These are phyloP conservation scores for Phortica variegata DNA, from an alignment of 1,140 invertebrate genomes.

Conservation along the genomic window DNA sequence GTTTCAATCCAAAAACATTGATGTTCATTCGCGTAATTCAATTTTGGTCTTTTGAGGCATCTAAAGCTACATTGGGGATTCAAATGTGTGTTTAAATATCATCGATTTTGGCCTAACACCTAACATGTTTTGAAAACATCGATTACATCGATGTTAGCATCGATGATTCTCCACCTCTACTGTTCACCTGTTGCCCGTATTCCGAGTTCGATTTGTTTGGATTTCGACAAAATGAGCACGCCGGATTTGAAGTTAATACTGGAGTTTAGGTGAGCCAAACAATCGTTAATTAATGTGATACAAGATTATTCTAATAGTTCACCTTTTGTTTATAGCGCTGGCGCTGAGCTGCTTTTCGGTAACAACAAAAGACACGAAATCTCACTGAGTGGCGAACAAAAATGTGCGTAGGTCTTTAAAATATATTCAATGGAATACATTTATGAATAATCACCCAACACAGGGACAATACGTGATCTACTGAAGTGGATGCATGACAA, in stretches of 20 bases:
- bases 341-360: constrained; percentile 83
- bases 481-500: constrained; percentile 83
- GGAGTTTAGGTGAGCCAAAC: constrained; percentile 38
- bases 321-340: constrained; percentile 64
- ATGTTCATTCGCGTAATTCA: no score
- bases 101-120: no score
- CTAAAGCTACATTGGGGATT: no score
- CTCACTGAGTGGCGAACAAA: constrained; percentile 58
- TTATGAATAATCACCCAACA: constrained; percentile 8
- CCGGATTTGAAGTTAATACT: constrained; percentile 37
- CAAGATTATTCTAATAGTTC: not conserved
- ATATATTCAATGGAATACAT: constrained; percentile 1
- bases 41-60: no score
- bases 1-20: no score
- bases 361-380: constrained; percentile 76
- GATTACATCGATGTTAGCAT: no score
- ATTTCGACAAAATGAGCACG: constrained; percentile 1
- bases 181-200: no score
- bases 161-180: no score
- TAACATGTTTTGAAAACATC: no score
- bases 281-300: not conserved
- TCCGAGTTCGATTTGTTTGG: no score
- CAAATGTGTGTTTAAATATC: no score
- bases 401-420: constrained; percentile 57
- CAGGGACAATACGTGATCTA: constrained; percentile 75